These are phyloP conservation scores for Anser cygnoides DNA, from an alignment of 2,113 vertebrate species.

Conservation along the genomic window DNA sequence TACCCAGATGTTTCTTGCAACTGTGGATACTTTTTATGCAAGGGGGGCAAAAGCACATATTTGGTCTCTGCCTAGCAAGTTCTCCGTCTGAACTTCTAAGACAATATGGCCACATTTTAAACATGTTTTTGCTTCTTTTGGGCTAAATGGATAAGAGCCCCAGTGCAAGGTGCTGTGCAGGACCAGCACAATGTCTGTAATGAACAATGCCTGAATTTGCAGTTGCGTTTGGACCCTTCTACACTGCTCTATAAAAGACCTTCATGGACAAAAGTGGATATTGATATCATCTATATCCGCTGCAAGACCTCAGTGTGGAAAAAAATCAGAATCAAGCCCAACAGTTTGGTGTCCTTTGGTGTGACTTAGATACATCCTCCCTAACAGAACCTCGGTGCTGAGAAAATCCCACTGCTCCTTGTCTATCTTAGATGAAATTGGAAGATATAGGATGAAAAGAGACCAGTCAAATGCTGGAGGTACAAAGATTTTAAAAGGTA, in stretches of 20 bases:
- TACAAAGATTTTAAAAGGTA: not conserved
- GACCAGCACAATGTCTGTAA: not conserved
- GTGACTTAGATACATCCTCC: not conserved
- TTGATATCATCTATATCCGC: not conserved
- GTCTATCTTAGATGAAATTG: not conserved
- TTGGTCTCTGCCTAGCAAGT: not conserved
- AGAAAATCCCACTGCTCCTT: not conserved
- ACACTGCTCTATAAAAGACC: not conserved
- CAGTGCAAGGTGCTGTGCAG: not conserved
- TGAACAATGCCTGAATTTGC: not conserved
- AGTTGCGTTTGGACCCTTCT: not conserved
- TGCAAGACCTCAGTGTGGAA: not conserved
- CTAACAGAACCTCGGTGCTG: not conserved
- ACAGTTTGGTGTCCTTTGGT: not conserved
- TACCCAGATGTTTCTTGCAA: not conserved
- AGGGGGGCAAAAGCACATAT: not conserved
- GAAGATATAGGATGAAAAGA: not conserved
- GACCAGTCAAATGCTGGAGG: not conserved
- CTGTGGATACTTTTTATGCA: not conserved
- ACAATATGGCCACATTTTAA: not conserved
- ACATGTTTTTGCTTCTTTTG: not conserved
- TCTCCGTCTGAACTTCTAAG: not conserved
- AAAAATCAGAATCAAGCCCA: not conserved
- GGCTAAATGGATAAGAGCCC: not conserved
- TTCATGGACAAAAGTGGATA: not conserved